Base-by-base conservation (phyloP, 2,797 vertebrate species). In the Hephaestus fuliginosus region DNA sequence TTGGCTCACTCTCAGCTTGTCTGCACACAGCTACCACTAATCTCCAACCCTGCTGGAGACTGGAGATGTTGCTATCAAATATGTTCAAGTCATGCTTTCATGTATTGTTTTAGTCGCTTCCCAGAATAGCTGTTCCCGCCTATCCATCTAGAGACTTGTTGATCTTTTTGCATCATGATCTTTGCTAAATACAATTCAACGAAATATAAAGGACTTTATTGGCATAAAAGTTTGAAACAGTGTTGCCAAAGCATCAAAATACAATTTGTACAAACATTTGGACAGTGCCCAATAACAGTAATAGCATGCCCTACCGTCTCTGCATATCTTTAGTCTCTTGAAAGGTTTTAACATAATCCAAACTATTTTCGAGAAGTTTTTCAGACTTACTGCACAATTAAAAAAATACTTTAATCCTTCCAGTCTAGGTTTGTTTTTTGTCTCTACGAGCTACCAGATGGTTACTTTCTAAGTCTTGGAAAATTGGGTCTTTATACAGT, bases 21-120 rank as follows among this genome's bases (percentile, higher is more conserved):
- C 64, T 46, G 62, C 44, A 52, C 65, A 61, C 51, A 58, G 36
- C 53, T 62, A 49, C 68, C 25, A 11, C 73, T 68, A 62, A 80
- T 73, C 74, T 73, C 20, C 48, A 70, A 9, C 75, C 22, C 56
- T 58, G 60, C 64, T 61, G 44, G 49, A 76, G 65, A 52, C 7
- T 4, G 10, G 28, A 66, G 53, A 58, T 51, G 62, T 69, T 46
- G 49, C 67, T 41, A 36, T 74, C 58, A 60, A 71, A 74, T 28
- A 41, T 39, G 41, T 78, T 71, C 22, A 69, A 70, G 7, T 63
- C 51, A 63, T 30, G 41, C 25, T 44, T 70, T 60, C 17, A 43
- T 48, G 28, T 30, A 33, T 57, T 41, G 64, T 44, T 13, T 11
- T 30, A 12, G 7, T 17, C 18, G 36, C 44, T 46, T 63, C 22